Conservation (phyloP, 2,113 vertebrate genomes). For the Tenebrosternarchus preto region DNA sequence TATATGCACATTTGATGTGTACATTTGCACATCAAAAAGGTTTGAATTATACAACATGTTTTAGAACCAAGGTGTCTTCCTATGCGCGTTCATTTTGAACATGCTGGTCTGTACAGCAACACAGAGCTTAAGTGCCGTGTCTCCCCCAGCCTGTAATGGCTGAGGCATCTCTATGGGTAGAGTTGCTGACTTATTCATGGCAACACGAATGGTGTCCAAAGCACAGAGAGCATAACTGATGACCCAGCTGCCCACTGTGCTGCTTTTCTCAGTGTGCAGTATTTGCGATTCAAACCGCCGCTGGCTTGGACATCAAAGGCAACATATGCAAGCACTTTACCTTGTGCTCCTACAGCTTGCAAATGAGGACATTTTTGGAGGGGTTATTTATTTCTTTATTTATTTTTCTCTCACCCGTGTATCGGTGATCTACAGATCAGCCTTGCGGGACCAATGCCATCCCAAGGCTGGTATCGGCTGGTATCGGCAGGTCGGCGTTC, state of each 20-base stretch:
- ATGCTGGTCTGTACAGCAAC: neutral
- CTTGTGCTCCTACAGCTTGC: conserved; percentile 5
- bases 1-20: no score
- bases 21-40: neutral
- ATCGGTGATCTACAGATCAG: conserved; percentile 40
- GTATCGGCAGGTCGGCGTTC: conserved; percentile 66
- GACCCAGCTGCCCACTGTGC: neutral
- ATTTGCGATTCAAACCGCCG: conserved; percentile 5
- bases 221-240: conserved; percentile 37
- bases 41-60: neutral
- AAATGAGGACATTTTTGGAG: neutral
- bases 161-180: conserved; percentile 5
- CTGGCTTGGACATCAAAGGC: conserved; percentile 19
- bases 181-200: conserved; percentile 27
- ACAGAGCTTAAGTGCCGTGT: neutral
- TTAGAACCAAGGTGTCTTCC: neutral
- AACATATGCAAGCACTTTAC: conserved; percentile 33
- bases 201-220: conserved; percentile 27
- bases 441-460: no score
- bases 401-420: neutral
- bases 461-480: no score
- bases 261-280: conserved; percentile 17
- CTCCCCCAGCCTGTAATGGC: conserved; percentile 25
- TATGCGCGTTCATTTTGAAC: conserved; percentile 7
- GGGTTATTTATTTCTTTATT: neutral